Evolutionary conservation across 1,140 invertebrate genomes (phyloP).

Genomic region (Pseudomyrmex cubaensis): DNA sequence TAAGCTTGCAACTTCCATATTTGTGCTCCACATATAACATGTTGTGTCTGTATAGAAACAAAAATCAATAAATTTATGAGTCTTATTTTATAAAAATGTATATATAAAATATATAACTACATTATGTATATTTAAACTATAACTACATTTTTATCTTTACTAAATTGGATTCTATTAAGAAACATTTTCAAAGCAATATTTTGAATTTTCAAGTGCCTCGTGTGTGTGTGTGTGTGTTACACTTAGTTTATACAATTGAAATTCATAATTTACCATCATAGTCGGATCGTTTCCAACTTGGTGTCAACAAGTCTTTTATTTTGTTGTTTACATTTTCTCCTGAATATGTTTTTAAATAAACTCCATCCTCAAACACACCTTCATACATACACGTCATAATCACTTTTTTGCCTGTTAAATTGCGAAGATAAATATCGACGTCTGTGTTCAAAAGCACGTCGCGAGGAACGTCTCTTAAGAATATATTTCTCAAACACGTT

Average conservation of each 20-base stretch:
- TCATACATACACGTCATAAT: constrained; percentile 68
- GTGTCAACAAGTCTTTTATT: constrained; percentile 73
- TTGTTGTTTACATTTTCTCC: constrained; percentile 75
- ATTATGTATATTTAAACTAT: too few species aligned
- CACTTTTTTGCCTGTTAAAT: constrained; percentile 69
- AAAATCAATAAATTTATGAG: constrained; percentile 9
- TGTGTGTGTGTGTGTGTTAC: neutral
- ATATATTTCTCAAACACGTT: constrained; percentile 66
- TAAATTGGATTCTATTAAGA: too few species aligned
- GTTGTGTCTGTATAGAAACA: constrained; percentile 73
- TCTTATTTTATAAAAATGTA: too few species aligned
- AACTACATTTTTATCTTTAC: too few species aligned
- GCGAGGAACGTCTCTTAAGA: constrained; percentile 74
- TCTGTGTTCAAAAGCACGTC: constrained; percentile 75
- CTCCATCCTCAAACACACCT: constrained; percentile 69
- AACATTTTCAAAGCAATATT: too few species aligned
- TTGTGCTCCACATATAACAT: neutral
- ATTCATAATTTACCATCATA: constrained; percentile 64
- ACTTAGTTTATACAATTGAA: neutral
- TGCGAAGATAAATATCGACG: constrained; percentile 69
- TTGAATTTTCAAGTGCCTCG: too few species aligned
- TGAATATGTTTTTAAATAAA: constrained; percentile 66
- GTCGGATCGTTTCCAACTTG: constrained; percentile 58
- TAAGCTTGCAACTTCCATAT: constrained; percentile 70
- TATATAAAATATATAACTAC: too few species aligned